Evolutionary conservation across 2,888 invertebrate species (phyloP), one percentile per base, ranked within the genome.

Genomic region (Catocala fraxini): DNA sequence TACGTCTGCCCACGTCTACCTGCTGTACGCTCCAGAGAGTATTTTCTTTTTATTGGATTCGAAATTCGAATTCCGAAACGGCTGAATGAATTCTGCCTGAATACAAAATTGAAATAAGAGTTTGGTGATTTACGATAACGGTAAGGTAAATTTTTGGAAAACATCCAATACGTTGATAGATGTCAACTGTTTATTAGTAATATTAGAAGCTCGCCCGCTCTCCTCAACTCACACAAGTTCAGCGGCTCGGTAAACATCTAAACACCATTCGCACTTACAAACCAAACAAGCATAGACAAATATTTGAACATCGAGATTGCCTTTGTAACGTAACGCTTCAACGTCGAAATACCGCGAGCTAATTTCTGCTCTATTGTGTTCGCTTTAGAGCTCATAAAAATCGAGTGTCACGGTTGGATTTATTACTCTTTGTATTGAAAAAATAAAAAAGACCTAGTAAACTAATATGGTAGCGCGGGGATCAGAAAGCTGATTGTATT

Each of bases 191-290:
- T 89, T 89, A 89, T 90, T 88, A 90, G 87, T 85, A 81, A 84
- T 85, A 89, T 89, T 89, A 90, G 86, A 86, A 84, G 83, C 79
- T 79, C 72, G 75, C 70, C 73, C 71, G 78, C 74, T 83, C 80
- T 79, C 77, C 83, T 79, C 77, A 82, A 83, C 83, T 83, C 87
- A 90, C 85, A 89, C 86, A 87, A 89, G 89, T 89, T 89, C 91
- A 89, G 89, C 90, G 87, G 89, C 90, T 89, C 82, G 77, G 89
- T 87, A 92, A 92, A 93, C 90, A 93, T 87, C 87, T 90, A 89
- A 92, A 91, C 92, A 91, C 93, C 92, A 93, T 93, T 93, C 91
- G 92, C 92, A 93, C 93, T 93, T 91, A 92, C 92, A 91, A 90
- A 90, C 82, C 89, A 93, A 93, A 92, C 92, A 93, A 86, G 89